Base-by-base conservation (phyloP, 2,797 vertebrate species). In the Octomys mimax region DNA sequence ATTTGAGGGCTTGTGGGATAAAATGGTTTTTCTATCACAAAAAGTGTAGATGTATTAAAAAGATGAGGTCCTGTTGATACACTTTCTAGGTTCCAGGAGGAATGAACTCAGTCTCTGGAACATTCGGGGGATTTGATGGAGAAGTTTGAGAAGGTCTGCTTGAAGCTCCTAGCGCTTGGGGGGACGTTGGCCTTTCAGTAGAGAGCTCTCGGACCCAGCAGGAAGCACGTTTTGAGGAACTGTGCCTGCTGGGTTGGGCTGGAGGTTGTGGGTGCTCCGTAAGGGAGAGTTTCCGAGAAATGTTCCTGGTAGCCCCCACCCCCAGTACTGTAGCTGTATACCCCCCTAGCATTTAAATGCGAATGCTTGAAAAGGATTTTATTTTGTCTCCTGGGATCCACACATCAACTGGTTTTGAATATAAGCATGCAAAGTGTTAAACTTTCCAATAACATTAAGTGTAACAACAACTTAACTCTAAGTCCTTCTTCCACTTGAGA, bases 381-480 rank as follows among this genome's bases (percentile, higher is more conserved):
- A 71, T 90, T 89, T 95, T 95, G 59, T 77, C 77, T 94, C 89
- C 62, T 66, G 89, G 49, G 54, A 61, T 89, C 79, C 7, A 84
- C 77, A 79, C 16, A 81, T 95, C 66, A 68, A 36, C 61, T 11
- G 70, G 61, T 14, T 82, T 83, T 96, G 24, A 86, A n/a, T 85
- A 64, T 64, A 77, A 85, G 42, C 49, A 61, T 71, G 31, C 11
- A 59, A 73, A 95, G 1, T 49, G 64, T 71, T 71, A 89, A 96
- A 54, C 28, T 92, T 93, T 93, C 33, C 75, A 88, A 83, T 12
- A 75, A 18, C 36, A 57, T 86, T 92, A 75, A 66, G 59, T 66
- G 82, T 64, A 62, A 79, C 88, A 93, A 75, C 66, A 88, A 95
- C 42, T 75, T 28, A 95, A 93, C 90, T 85, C 13, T 79, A 90